These are phyloP conservation scores for Catocala sponsa DNA, from an alignment of 2,888 invertebrate genomes.

Conservation along the genomic window DNA sequence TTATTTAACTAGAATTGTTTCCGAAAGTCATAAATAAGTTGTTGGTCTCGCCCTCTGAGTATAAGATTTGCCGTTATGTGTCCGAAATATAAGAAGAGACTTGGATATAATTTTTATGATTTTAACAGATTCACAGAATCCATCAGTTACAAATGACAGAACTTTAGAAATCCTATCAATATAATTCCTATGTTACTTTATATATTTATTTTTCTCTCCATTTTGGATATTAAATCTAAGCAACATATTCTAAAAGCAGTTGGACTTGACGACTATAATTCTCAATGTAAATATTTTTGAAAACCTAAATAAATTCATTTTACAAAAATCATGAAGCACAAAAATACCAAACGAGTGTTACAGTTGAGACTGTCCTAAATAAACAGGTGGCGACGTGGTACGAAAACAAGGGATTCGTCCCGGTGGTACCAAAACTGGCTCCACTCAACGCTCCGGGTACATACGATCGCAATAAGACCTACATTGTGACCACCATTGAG, in stretches of 20 bases:
- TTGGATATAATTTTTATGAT: neutral
- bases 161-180: too few relatives aligned
- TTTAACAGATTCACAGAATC: neutral
- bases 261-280: neutral
- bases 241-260: neutral
- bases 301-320: neutral
- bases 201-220: too few relatives aligned
- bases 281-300: neutral
- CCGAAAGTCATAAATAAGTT: slow-evolving; percentile 18
- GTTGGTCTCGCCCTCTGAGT: neutral
- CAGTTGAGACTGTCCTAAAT: slow-evolving; percentile 17
- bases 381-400: slow-evolving; percentile 95
- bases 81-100: neutral
- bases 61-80: neutral
- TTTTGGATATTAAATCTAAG: neutral
- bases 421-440: slow-evolving; percentile 91
- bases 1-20: slow-evolving; percentile 18
- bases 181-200: too few relatives aligned
- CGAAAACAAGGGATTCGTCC: slow-evolving; percentile 92
- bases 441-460: slow-evolving; percentile 89
- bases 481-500: slow-evolving; percentile 94
- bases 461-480: slow-evolving; percentile 94
- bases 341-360: neutral
- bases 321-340: slow-evolving; percentile 1
- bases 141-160: neutral